phyloP scores from a whole-genome alignment of 2,888 invertebrate species.

The Callyntrura guangdongensis region DNA sequence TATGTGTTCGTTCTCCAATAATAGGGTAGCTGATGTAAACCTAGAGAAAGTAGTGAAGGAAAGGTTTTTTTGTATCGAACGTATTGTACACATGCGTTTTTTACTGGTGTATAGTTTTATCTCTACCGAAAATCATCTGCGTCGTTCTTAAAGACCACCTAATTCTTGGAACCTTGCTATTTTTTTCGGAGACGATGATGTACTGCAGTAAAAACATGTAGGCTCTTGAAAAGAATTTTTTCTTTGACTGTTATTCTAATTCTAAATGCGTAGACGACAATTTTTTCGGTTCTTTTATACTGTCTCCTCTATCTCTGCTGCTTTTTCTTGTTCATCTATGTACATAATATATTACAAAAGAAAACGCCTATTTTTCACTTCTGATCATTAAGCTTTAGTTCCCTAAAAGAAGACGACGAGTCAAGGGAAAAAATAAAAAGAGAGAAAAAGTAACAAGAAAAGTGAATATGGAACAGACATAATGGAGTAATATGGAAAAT shows the following conservation, averaged over 20 bases:
- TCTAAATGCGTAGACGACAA: constrained; percentile 17
- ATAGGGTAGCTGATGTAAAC: no score
- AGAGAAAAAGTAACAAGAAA: constrained; percentile 37
- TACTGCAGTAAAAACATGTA: not conserved
- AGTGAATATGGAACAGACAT: constrained; percentile 22
- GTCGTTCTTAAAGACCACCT: no score
- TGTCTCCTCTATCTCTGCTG: not conserved
- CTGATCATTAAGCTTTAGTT: constrained; percentile 55
- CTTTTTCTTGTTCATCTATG: no score
- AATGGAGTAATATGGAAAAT: constrained; percentile 12
- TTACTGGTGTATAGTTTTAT: no score
- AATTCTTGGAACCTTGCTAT: not conserved
- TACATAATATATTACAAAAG: constrained; percentile 47
- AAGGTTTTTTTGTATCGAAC: no score
- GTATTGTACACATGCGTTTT: no score
- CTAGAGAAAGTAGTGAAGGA: no score
- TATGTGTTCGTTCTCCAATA: not conserved
- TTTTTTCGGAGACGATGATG: not conserved
- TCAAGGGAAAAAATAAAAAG: not conserved
- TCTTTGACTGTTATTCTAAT: constrained; percentile 51
- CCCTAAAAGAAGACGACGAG: not conserved
- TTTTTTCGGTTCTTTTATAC: constrained; percentile 36
- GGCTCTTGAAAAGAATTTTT: not conserved
- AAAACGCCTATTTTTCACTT: constrained; percentile 26
- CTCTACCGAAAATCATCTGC: no score